Evolutionary conservation across 2,113 vertebrate species (phyloP).

Genomic region (Cisticola juncidis): DNA sequence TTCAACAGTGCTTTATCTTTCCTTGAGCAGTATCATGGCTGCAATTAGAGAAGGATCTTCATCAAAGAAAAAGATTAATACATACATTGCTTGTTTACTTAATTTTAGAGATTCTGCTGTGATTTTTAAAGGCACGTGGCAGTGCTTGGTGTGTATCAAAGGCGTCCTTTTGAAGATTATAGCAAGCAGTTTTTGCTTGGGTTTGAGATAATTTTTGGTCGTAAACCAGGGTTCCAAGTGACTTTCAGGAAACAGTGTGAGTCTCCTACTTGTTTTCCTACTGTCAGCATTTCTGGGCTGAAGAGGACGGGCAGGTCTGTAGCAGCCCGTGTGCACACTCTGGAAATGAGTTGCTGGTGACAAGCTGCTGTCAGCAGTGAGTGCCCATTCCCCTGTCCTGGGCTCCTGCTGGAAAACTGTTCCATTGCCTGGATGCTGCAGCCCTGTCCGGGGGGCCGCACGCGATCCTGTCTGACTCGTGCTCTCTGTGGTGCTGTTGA

Average conservation of each 20-base stretch:
- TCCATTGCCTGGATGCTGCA: not conserved
- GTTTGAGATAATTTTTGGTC: not conserved
- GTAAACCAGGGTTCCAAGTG: not conserved
- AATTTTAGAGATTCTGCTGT: not conserved
- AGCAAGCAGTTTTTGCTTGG: not conserved
- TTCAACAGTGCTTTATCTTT: not conserved
- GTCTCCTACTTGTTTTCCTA: not conserved
- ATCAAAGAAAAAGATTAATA: not conserved
- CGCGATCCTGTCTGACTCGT: accelerated
- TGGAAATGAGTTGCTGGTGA: not conserved
- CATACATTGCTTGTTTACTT: not conserved
- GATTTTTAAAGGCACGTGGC: not conserved
- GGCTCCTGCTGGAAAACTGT: not conserved
- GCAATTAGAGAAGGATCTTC: not conserved
- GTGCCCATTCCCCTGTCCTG: not conserved
- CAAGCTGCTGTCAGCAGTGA: not conserved
- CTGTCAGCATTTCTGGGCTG: not conserved
- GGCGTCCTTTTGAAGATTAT: not conserved
- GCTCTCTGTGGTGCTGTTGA: not conserved
- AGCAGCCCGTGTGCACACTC: accelerated
- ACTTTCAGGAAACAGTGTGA: not conserved
- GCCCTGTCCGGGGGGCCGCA: accelerated
- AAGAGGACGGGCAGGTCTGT: not conserved
- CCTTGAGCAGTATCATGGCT: not conserved
- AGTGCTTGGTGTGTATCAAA: not conserved